Percentiles rank a stretch among this genome's conserved stretches.
Conservation (phyloP, 2,113 vertebrate species). For the Pelecanoides urinatrix region DNA sequence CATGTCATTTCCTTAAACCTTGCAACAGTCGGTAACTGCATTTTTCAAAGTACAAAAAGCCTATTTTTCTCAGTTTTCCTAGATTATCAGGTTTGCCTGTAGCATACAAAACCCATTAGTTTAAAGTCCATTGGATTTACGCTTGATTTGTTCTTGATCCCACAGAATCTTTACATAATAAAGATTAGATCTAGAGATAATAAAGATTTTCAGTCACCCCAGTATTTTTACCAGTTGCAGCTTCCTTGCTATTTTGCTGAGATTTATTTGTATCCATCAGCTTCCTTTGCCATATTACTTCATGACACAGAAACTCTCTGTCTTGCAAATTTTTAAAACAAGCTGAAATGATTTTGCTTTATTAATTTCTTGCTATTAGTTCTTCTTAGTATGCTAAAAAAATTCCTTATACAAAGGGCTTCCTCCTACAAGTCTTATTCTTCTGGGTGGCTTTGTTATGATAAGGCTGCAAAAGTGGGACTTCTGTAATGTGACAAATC, state of each 20-base stretch:
- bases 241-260: not conserved
- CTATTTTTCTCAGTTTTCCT: not conserved
- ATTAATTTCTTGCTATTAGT: not conserved
- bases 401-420: not conserved
- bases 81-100: not conserved
- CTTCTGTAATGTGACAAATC: not conserved
- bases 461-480: not conserved
- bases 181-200: slow-evolving; percentile 9
- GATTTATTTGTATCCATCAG: not conserved
- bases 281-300: not conserved
- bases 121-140: not conserved
- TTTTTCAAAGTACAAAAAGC: slow-evolving; percentile 21
- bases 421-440: not conserved
- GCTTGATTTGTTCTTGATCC: not conserved
- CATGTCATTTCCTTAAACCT: not conserved
- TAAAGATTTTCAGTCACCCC: not conserved
- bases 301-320: not conserved
- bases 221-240: not conserved
- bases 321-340: not conserved
- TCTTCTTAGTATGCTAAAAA: not conserved
- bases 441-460: not conserved
- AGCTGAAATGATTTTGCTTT: not conserved
- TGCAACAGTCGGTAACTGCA: not conserved
- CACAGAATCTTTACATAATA: not conserved
- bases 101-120: not conserved